Conservation (phyloP, 2,888 invertebrate species). For the Heliconius hortense region DNA sequence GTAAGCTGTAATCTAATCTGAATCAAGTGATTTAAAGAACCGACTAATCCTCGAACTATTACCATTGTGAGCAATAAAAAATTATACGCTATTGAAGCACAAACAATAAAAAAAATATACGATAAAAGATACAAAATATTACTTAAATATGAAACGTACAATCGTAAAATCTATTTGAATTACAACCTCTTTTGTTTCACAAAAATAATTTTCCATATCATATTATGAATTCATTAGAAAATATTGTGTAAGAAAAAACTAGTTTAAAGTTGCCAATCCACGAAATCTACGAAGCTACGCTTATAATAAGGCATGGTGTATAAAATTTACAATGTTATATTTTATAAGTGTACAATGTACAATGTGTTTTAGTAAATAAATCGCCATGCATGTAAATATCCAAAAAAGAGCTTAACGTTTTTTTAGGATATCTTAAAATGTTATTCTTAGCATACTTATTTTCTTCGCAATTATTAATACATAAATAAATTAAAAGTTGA, state of each 20-base stretch:
- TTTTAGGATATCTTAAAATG: too few relatives aligned
- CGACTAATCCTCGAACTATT: background rate
- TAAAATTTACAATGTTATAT: background rate
- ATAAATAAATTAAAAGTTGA: too few relatives aligned
- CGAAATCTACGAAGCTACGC: background rate
- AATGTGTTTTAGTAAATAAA: too few relatives aligned
- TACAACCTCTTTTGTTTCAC: conserved; percentile 22
- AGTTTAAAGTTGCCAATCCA: background rate
- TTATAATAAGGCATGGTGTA: background rate
- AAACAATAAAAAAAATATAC: background rate
- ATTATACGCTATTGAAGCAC: background rate
- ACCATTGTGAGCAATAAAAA: background rate
- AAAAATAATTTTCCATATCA: conserved; percentile 19
- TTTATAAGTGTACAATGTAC: too few relatives aligned
- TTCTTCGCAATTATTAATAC: too few relatives aligned
- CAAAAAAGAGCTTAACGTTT: too few relatives aligned
- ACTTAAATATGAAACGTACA: conserved; percentile 3
- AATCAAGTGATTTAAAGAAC: background rate
- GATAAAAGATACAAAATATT: conserved; percentile 7
- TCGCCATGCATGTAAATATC: too few relatives aligned
- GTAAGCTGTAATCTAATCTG: background rate
- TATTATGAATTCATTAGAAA: conserved; percentile 19
- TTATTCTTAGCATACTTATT: too few relatives aligned
- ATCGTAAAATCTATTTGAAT: conserved; percentile 19
- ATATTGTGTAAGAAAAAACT: conserved; percentile 25